phyloP scores from a whole-genome alignment of 1,140 invertebrate species.

The Parapsyche elsis region DNA sequence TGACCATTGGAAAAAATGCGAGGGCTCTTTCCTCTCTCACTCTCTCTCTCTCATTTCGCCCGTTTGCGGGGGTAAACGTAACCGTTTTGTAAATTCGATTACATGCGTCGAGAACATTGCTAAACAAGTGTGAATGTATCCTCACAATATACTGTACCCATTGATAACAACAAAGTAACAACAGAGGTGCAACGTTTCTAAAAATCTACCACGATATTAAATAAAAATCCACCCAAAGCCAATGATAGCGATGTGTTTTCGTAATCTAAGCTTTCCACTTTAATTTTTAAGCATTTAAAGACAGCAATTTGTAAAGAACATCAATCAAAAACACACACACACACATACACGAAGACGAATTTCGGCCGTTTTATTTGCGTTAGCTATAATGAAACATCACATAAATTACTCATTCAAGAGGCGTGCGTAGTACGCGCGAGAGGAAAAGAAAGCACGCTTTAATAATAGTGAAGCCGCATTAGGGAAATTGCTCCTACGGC shows the following conservation, averaged over 20 bases:
- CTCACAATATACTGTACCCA: no score
- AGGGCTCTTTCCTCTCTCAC: not conserved
- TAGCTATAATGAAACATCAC: not conserved
- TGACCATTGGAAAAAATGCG: conserved; percentile 43
- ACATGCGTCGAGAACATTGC: conserved; percentile 14
- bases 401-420: conserved; percentile 21
- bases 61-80: conserved; percentile 33
- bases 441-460: conserved; percentile 26
- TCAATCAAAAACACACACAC: no score
- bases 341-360: no score
- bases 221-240: no score
- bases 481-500: conserved; percentile 10
- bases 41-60: no score
- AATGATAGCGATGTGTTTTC: no score
- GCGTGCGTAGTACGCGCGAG: not conserved
- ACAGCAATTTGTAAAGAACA: no score
- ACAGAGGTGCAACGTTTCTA: no score
- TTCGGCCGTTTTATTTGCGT: conserved; percentile 1
- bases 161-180: no score
- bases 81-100: conserved; percentile 41
- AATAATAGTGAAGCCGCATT: conserved; percentile 28
- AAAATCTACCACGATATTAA: no score
- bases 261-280: no score
- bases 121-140: not conserved
- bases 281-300: no score